Evolutionary conservation across 2,797 vertebrate genomes (phyloP), one percentile per base, ranked within the genome.

Genomic region (Xenopus petersii): DNA sequence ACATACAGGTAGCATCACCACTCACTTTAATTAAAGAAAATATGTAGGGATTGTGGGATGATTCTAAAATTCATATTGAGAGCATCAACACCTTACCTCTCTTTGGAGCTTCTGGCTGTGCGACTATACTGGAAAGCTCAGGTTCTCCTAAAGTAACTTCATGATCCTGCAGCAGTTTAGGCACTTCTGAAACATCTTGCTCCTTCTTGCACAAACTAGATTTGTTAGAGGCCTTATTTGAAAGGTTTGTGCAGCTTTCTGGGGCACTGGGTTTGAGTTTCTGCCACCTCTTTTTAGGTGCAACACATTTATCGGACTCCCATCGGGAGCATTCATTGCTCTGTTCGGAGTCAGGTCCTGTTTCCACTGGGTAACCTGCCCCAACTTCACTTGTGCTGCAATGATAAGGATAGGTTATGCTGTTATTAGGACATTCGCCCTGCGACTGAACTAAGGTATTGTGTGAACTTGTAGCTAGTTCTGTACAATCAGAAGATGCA

Each of bases 281-380:
- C 90, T 96, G 93, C 95, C 95, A 98, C 74, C 94, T 94, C 83
- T 98, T 99, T 89, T 98, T 98, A 84, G 96, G 95, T 81, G 95
- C 95, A 82, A 92, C 85, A 46, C 87, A 86, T 82, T 90, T 90
- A 81, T 75, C 90, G 81, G 86, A 90, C 77, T 89, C 91, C 87
- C 84, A 88, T 81, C 82, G 80, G 77, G 83, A 84, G 81, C 83
- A 83, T 82, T 88, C 87, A 85, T 82, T 89, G 80, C 86, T 89
- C 79, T 86, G 79, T 87, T 86, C 87, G 70, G 87, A 88, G 75
- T 86, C 86, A 82, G 88, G 81, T 77, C 86, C 87, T 81, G 81
- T 81, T 73, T 81, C 85, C 82, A 86, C 86, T 81, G 83, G 84
- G 64, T 84, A 86, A 84, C 75, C 88, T 82, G 87, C 83, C 47